phyloP scores from a whole-genome alignment of 2,888 invertebrate genomes.

The Dasypogon diadema region DNA sequence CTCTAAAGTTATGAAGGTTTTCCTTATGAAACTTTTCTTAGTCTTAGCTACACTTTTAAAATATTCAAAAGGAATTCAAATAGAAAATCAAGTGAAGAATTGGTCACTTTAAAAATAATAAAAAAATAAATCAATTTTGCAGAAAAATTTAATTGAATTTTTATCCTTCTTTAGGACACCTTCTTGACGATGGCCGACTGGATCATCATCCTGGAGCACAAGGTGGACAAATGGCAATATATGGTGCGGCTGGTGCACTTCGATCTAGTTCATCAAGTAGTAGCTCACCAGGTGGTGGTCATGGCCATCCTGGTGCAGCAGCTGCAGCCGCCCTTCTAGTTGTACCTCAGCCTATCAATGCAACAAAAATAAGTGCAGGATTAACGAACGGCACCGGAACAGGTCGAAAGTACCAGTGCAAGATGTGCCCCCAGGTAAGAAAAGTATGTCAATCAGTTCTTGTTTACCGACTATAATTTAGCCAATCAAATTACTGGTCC shows the following conservation, averaged over 20 bases:
- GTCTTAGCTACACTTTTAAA: no score
- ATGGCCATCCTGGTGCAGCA: constrained; percentile 70
- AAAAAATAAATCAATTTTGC: no score
- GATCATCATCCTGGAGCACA: constrained; percentile 67
- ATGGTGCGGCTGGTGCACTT: constrained; percentile 58
- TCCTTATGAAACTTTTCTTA: no score
- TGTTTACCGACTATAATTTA: background rate
- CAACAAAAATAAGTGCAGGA: constrained; percentile 72
- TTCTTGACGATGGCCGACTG: constrained; percentile 68
- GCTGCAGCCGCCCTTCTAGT: constrained; percentile 80
- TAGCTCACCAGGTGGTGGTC: constrained; percentile 64
- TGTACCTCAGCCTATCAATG: constrained; percentile 89
- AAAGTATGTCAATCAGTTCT: constrained; percentile 52
- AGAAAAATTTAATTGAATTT: no score
- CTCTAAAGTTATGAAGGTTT: no score
- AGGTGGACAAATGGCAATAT: constrained; percentile 62
- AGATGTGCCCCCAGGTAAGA: constrained; percentile 97
- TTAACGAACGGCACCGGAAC: constrained; percentile 65
- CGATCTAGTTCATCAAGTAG: constrained; percentile 61
- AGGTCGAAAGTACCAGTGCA: constrained; percentile 90
- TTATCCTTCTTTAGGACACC: constrained; percentile 64
- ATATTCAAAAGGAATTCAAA: no score
- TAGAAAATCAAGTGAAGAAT: no score
- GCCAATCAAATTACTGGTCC: background rate
- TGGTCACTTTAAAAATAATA: no score